These are phyloP conservation scores for Dolomedes plantarius DNA, from an alignment of 2,888 invertebrate genomes.

Conservation along the genomic window DNA sequence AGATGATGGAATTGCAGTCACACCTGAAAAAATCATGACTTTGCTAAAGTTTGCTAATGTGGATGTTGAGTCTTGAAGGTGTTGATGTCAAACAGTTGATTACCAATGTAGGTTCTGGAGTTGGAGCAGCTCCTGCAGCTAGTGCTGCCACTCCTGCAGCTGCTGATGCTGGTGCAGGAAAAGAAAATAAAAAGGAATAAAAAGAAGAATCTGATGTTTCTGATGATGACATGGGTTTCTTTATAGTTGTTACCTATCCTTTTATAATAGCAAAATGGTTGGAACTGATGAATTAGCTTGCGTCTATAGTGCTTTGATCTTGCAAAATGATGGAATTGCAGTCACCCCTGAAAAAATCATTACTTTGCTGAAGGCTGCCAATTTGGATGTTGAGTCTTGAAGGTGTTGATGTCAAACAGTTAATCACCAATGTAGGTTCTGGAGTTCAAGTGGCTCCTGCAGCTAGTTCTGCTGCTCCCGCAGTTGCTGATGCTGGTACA, in stretches of 20 bases:
- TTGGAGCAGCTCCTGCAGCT: constrained; percentile 87
- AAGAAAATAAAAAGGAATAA: constrained; percentile 69
- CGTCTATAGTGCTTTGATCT: constrained; percentile 96
- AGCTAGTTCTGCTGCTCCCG: constrained; percentile 76
- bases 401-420: constrained; percentile 92
- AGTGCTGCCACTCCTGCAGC: constrained; percentile 78
- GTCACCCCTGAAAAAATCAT: constrained; percentile 98
- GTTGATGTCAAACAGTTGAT: constrained; percentile 94
- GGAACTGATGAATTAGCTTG: constrained; percentile 94
- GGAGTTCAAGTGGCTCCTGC: constrained; percentile 91
- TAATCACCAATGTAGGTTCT: constrained; percentile 94
- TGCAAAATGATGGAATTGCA: constrained; percentile 97
- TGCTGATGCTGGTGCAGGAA: constrained; percentile 78
- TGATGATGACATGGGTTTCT: constrained; percentile 74
- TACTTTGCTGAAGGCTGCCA: constrained; percentile 96
- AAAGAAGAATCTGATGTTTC: constrained; percentile 72
- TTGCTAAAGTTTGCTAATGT: constrained; percentile 97
- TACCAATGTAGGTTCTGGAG: constrained; percentile 93
- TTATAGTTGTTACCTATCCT: too few species aligned
- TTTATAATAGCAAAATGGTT: too few species aligned
- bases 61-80: constrained; percentile 97
- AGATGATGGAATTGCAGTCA: constrained; percentile 97
- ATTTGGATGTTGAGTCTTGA: constrained; percentile 98
- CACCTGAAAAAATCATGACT: constrained; percentile 97
- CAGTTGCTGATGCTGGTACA: constrained; percentile 79